Conservation (phyloP, 2,113 vertebrate genomes). For the Bucco capensis region DNA sequence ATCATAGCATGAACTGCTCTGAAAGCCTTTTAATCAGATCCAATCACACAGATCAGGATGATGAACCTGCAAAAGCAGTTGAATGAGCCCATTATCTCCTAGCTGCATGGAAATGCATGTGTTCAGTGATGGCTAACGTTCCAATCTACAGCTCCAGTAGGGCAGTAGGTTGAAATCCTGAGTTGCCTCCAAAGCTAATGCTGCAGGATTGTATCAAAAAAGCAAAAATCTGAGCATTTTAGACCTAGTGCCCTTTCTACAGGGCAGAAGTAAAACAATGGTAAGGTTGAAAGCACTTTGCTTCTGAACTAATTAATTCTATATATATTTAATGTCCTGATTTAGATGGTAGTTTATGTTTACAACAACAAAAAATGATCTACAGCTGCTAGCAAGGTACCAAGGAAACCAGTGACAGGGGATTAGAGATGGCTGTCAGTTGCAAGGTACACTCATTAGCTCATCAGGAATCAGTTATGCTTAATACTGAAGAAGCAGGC, state of each 20-base stretch:
- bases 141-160: constrained; percentile 69
- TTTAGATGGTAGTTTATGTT: constrained; percentile 74
- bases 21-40: constrained; percentile 70
- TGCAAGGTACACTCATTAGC: constrained; percentile 58
- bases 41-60: constrained; percentile 71
- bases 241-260: constrained; percentile 56
- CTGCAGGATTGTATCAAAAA: constrained; percentile 58
- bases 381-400: constrained; percentile 75
- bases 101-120: constrained; percentile 89
- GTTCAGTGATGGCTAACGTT: constrained; percentile 75
- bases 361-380: constrained; percentile 69
- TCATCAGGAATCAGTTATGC: constrained; percentile 55
- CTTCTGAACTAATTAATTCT: constrained; percentile 63
- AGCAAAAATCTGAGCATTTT: constrained; percentile 41
- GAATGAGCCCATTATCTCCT: constrained; percentile 70
- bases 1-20: constrained; percentile 85
- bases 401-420: constrained; percentile 60
- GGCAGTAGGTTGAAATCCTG: constrained; percentile 68
- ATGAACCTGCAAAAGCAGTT: constrained; percentile 68
- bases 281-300: constrained; percentile 74
- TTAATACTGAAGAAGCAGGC: constrained; percentile 67
- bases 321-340: constrained; percentile 65
- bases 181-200: constrained; percentile 62
- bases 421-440: constrained; percentile 70
- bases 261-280: constrained; percentile 49